phyloP scores from a whole-genome alignment of 2,113 vertebrate species.

The Semnornis frantzii region DNA sequence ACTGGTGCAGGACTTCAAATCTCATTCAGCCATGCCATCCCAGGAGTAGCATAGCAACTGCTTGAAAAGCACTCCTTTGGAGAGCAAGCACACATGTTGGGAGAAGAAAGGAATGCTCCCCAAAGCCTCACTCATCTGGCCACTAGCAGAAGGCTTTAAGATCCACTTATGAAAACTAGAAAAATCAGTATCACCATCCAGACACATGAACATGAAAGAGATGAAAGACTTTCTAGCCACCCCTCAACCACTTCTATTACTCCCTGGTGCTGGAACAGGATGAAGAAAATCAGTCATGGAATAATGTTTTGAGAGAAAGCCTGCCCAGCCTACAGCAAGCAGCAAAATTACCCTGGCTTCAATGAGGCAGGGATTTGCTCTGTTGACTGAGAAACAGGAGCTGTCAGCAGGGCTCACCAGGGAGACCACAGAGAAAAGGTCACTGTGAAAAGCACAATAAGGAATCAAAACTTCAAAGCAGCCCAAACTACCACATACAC shows the following conservation, averaged over 20 bases:
- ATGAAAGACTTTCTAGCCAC: conserved; percentile 33
- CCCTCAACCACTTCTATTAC: background rate
- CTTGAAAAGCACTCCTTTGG: background rate
- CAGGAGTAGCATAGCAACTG: conserved; percentile 39
- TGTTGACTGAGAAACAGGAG: background rate
- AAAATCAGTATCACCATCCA: conserved; percentile 23
- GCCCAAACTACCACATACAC: background rate
- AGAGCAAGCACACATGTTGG: background rate
- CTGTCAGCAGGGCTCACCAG: background rate
- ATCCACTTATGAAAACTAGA: background rate
- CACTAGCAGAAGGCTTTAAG: background rate
- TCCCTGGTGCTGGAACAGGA: conserved; percentile 26
- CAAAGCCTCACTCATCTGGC: background rate
- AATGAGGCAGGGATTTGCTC: conserved; percentile 3
- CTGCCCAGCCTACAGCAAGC: conserved; percentile 4
- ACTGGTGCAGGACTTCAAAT: background rate
- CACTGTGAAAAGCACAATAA: conserved; percentile 1
- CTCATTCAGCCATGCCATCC: background rate
- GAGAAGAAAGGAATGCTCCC: background rate
- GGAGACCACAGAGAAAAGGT: background rate
- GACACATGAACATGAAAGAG: conserved; percentile 14
- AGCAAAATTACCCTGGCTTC: background rate
- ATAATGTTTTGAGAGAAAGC: conserved; percentile 29
- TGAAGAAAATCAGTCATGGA: conserved; percentile 39
- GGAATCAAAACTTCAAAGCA: conserved; percentile 31